Percentiles rank a stretch among this genome's conserved stretches.
These are phyloP conservation scores for Drosophila hamatofila DNA, from an alignment of 2,888 invertebrate genomes.

Conservation along the genomic window DNA sequence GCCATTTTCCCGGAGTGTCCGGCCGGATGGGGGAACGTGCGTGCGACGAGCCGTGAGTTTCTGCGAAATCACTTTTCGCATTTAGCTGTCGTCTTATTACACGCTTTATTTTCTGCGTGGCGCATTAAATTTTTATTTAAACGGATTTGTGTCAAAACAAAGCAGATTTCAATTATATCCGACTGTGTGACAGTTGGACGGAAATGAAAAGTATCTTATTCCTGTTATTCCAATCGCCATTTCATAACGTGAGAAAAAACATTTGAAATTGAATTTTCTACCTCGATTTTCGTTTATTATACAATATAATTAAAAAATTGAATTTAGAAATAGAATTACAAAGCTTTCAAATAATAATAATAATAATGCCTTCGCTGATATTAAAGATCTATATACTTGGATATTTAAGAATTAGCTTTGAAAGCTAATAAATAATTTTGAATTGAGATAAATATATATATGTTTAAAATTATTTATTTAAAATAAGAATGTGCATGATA, in stretches of 20 bases:
- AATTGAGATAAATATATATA: no score
- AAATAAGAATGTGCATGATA: no score
- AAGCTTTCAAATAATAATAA: no score
- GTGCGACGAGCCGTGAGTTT: constrained; percentile 52
- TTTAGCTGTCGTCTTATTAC: constrained; percentile 10
- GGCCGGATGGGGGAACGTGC: constrained; percentile 32
- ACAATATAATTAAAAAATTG: neutral
- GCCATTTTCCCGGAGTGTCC: constrained; percentile 16
- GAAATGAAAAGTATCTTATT: constrained; percentile 3
- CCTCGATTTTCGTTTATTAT: neutral
- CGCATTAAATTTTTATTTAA: constrained; percentile 26
- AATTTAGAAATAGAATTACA: no score
- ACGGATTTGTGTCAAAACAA: constrained; percentile 43
- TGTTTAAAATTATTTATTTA: no score
- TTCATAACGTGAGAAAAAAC: neutral
- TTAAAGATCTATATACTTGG: no score
- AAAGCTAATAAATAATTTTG: no score
- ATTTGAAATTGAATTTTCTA: constrained; percentile 1
- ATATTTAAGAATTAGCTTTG: no score
- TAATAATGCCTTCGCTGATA: no score
- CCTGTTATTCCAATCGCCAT: neutral
- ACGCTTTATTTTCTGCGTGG: constrained; percentile 9
- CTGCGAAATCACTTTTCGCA: constrained; percentile 42
- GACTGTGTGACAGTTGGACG: neutral
- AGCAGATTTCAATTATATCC: constrained; percentile 37